These are phyloP conservation scores for Sebastes iracundus DNA, from an alignment of 2,797 vertebrate genomes.

Conservation along the genomic window DNA sequence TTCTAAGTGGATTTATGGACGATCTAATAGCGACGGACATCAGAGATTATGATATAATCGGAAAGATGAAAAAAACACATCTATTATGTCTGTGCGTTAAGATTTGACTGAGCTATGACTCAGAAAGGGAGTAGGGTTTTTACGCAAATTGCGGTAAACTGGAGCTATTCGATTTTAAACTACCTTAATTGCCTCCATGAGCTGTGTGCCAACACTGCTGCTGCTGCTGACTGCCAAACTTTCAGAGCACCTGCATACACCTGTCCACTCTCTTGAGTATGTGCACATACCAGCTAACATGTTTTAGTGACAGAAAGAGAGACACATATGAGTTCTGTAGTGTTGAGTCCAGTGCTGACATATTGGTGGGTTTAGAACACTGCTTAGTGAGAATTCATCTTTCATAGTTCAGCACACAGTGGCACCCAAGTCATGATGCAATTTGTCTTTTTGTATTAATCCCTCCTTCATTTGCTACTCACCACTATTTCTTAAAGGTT, in stretches of 20 bases:
- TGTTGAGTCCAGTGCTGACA: neutral
- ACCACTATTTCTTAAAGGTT: neutral
- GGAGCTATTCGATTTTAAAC: neutral
- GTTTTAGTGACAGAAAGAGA: neutral
- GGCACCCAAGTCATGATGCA: neutral
- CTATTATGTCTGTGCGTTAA: neutral
- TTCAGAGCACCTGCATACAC: neutral
- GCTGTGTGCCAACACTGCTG: neutral
- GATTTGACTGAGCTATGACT: neutral
- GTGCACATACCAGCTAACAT: neutral
- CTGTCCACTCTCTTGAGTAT: neutral
- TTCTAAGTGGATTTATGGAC: neutral
- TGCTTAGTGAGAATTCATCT: conserved; percentile 20
- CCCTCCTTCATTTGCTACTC: neutral
- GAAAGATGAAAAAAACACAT: neutral
- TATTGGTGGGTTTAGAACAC: conserved; percentile 13
- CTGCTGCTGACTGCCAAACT: neutral
- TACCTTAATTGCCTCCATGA: neutral
- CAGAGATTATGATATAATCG: neutral
- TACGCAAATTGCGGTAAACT: neutral
- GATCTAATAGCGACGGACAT: neutral
- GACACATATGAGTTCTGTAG: neutral
- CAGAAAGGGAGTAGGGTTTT: neutral
- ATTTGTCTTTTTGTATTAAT: neutral
- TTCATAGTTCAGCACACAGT: neutral